Evolutionary conservation across 2,888 invertebrate genomes (phyloP), one percentile per base, ranked within the genome.

Genomic region (Kryphioiulus occultus): DNA sequence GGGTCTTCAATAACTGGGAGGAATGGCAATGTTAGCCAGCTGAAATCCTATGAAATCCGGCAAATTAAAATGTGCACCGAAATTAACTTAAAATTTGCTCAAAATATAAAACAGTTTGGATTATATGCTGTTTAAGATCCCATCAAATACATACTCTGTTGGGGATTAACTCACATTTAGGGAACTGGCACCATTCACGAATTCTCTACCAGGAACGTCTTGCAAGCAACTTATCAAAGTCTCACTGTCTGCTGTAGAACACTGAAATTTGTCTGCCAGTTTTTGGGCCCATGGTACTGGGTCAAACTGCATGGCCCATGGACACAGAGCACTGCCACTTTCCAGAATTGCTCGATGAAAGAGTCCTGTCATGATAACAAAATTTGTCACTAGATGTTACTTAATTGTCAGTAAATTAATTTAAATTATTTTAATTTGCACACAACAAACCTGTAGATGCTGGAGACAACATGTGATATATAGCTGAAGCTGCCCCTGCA

Each of bases 341-440:
- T 87, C 85, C 32, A 30, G 53, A 85, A 87, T 87, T 19, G 32
- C 85, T 59, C 17, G 30, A 32, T 47, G 85, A 68, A 87, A 87
- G 2, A 87, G 59, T 17, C 87, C 87, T 87, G 44, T 3, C 17
- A 53, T 39, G 3, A 12, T 10, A 7, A 17, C 3, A 83, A 84
- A 15, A 84, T 39, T 39, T n/a, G 82, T 30, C 32, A 82, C n/a
- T n/a, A n/a, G n/a, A n/a, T n/a, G n/a, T n/a, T 17, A 30, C 12
- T n/a, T 22, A 26, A 26, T 68, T n/a, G n/a, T n/a, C n/a, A n/a
- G n/a, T n/a, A n/a, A n/a, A n/a, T n/a, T n/a, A n/a, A n/a, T n/a
- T n/a, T n/a, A n/a, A n/a, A n/a, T n/a, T n/a, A n/a, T n/a, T n/a
- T n/a, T 5, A 32, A 22, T 84, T 9, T 35, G 35, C 3, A 84